Evolutionary conservation across 2,888 invertebrate genomes (phyloP).

Genomic region (Magallana nippona): DNA sequence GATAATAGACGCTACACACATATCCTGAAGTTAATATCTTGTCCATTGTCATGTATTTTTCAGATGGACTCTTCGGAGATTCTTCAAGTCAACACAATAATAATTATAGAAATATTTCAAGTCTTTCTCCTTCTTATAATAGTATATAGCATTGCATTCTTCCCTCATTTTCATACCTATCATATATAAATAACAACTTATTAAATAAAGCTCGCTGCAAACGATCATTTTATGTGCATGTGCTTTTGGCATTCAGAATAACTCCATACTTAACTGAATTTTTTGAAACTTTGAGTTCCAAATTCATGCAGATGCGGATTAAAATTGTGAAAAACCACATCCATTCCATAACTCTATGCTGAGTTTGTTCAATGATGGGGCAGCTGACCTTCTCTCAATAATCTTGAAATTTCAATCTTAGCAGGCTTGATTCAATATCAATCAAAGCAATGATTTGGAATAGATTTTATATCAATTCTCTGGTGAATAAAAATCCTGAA

Average conservation of each 20-base stretch:
- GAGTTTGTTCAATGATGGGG: no score
- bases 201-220: not conserved
- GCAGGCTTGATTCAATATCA: no score
- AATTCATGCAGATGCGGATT: not conserved
- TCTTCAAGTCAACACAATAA: constrained; percentile 47
- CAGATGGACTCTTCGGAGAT: constrained; percentile 52
- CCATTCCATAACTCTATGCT: not conserved
- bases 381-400: constrained; percentile 15
- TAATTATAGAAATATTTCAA: not conserved
- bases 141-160: not conserved
- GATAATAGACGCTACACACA: no score
- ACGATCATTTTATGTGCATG: not conserved
- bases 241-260: constrained; percentile 13
- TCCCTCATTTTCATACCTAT: not conserved
- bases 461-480: no score
- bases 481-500: no score
- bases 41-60: constrained; percentile 36
- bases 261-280: not conserved
- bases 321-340: not conserved
- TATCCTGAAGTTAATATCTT: not conserved
- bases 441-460: no score
- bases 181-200: not conserved
- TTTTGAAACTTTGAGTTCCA: not conserved
- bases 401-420: no score
- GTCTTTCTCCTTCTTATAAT: not conserved